These are phyloP conservation scores for Dromius quadrimaculatus DNA, from an alignment of 2,888 invertebrate genomes.

Conservation along the genomic window DNA sequence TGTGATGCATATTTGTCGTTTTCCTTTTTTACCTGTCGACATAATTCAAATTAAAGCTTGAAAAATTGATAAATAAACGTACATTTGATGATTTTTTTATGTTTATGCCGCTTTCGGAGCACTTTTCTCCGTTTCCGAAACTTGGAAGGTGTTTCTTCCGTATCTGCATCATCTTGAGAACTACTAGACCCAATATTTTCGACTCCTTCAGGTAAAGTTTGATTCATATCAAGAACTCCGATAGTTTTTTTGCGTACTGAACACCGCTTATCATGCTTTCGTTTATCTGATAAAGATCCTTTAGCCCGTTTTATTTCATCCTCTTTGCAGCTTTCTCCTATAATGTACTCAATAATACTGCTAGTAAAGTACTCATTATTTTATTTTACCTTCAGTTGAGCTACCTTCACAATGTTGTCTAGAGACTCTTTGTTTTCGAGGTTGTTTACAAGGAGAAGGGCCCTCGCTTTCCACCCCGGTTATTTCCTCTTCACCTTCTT, in stretches of 20 bases:
- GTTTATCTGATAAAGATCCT: conserved; percentile 51
- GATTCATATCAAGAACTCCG: conserved; percentile 64
- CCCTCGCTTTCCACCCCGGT: conserved; percentile 64
- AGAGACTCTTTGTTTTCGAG: conserved; percentile 60
- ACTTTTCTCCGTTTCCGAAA: conserved; percentile 69
- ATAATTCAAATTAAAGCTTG: background rate
- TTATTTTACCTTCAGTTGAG: conserved; percentile 58
- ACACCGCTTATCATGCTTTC: conserved; percentile 68
- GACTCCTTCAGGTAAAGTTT: conserved; percentile 68
- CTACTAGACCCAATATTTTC: conserved; percentile 69
- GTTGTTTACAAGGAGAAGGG: conserved; percentile 70
- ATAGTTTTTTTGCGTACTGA: conserved; percentile 69
- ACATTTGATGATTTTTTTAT: conserved; percentile 61
- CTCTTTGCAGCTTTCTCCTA: conserved; percentile 48
- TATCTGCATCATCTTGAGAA: conserved; percentile 69
- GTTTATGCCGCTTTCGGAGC: conserved; percentile 75
- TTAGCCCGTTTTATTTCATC: conserved; percentile 56
- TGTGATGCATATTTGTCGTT: conserved; percentile 59
- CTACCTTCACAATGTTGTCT: conserved; percentile 58
- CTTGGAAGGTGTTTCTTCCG: conserved; percentile 62
- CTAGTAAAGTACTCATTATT: conserved; percentile 34
- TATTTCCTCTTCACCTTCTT: conserved; percentile 66
- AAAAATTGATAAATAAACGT: conserved; percentile 3
- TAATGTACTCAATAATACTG: background rate
- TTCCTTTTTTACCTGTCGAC: conserved; percentile 55